Conservation (phyloP, 2,797 vertebrate species). For the Parotocinclus haroldoi region DNA sequence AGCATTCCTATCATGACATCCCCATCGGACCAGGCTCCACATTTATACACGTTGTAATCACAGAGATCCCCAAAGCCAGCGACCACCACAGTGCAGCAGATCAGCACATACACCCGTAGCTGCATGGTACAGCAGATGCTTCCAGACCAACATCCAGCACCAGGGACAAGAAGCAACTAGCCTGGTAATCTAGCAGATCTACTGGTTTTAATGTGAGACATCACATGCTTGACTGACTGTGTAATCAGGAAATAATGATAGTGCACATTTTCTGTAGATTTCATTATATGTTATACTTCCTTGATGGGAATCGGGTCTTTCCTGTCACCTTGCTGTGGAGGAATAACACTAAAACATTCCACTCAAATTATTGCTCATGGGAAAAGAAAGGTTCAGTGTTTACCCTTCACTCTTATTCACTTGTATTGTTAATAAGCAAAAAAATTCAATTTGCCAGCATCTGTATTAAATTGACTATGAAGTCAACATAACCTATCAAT, state of each 20-base stretch:
- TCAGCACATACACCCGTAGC: not conserved
- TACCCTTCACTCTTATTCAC: too few species aligned
- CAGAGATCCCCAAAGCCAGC: slow-evolving; percentile 19
- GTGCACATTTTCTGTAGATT: not conserved
- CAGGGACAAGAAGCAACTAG: not conserved
- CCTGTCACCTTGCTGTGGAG: too few species aligned
- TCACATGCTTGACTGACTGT: slow-evolving; percentile 15
- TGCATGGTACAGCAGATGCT: slow-evolving; percentile 27
- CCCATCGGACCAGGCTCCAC: slow-evolving; percentile 44
- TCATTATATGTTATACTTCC: slow-evolving; percentile 20
- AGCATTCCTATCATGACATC: slow-evolving; percentile 53
- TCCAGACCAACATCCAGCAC: not conserved
- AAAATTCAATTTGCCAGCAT: too few species aligned
- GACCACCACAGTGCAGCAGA: slow-evolving; percentile 11
- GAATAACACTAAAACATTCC: too few species aligned
- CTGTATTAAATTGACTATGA: too few species aligned
- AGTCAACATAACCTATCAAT: too few species aligned
- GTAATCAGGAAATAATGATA: not conserved
- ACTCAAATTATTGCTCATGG: too few species aligned
- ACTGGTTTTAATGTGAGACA: slow-evolving; percentile 28
- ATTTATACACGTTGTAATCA: slow-evolving; percentile 29
- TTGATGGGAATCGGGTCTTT: slow-evolving; percentile 8
- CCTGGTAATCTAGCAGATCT: not conserved
- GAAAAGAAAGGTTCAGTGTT: too few species aligned
- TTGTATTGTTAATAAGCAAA: too few species aligned